Conservation (phyloP, 1,140 invertebrate species). For the Lethocerus indicus region DNA sequence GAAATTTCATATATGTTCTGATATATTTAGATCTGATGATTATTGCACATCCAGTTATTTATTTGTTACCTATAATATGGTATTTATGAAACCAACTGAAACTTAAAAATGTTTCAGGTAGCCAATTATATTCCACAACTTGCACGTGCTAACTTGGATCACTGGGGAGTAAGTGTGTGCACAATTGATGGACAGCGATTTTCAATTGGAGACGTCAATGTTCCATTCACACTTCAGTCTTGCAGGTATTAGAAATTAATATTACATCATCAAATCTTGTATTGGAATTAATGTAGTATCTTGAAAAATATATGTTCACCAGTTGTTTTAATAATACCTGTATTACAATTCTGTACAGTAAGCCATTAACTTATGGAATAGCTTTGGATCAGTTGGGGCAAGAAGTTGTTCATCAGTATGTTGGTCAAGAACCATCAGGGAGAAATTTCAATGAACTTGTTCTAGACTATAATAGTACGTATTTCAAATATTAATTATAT, state of each 20-base stretch:
- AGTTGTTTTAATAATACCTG: not conserved
- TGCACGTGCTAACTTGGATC: constrained; percentile 68
- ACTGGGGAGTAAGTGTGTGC: constrained; percentile 81
- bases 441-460: constrained; percentile 92
- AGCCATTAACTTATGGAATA: constrained; percentile 91
- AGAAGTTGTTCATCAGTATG: constrained; percentile 83
- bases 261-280: not conserved
- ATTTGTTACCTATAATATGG: no score
- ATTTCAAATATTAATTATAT: no score
- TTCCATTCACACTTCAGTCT: constrained; percentile 93
- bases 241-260: constrained; percentile 31
- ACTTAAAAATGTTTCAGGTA: constrained; percentile 27
- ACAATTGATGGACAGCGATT: constrained; percentile 88
- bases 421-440: constrained; percentile 92
- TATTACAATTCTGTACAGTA: constrained; percentile 34
- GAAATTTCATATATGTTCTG: no score
- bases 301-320: not conserved
- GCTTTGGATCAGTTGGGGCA: constrained; percentile 79
- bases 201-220: constrained; percentile 78
- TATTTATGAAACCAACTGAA: no score
- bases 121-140: constrained; percentile 91
- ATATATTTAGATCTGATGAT: constrained; percentile 4
- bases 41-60: no score
- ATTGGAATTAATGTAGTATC: not conserved
- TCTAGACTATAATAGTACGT: constrained; percentile 82